These are phyloP conservation scores for Noctua pronuba DNA, from an alignment of 2,888 invertebrate genomes.

Conservation along the genomic window DNA sequence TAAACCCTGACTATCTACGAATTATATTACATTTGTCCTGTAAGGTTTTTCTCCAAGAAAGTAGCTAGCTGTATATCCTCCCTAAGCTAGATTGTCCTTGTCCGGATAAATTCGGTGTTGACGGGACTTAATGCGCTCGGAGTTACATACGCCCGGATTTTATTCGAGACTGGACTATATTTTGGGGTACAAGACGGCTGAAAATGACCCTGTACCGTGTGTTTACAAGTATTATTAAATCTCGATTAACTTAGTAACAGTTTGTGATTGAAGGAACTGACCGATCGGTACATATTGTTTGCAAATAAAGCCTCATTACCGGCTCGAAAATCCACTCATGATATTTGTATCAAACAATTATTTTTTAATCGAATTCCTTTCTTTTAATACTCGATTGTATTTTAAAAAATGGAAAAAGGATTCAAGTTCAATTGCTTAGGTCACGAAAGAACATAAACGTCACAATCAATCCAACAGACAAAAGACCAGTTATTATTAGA, in stretches of 20 bases:
- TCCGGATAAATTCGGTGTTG: constrained; percentile 29
- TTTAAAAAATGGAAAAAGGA: too few relatives aligned
- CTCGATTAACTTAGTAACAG: neutral
- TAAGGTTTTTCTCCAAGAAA: constrained; percentile 13
- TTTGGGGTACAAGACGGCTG: constrained; percentile 10
- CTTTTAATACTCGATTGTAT: neutral
- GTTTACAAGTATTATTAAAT: neutral
- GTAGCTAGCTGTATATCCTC: constrained; percentile 17
- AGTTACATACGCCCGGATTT: constrained; percentile 36
- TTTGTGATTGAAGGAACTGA: neutral
- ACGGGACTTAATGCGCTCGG: constrained; percentile 38
- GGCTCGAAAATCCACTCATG: neutral
- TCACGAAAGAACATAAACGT: neutral
- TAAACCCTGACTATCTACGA: neutral
- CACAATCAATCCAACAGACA: neutral
- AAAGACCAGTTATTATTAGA: neutral
- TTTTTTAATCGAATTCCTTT: neutral
- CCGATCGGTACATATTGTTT: neutral
- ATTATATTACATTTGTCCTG: constrained; percentile 14
- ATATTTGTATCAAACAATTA: neutral
- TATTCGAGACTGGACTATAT: constrained; percentile 39
- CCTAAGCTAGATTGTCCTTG: constrained; percentile 30
- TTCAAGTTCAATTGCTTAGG: constrained; percentile 2
- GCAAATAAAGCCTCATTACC: too few relatives aligned
- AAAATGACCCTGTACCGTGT: constrained; percentile 3